Percentiles rank a stretch among this genome's conserved stretches.
Evolutionary conservation across 2,113 vertebrate genomes (phyloP).

Genomic region (Halichoeres trimaculatus): DNA sequence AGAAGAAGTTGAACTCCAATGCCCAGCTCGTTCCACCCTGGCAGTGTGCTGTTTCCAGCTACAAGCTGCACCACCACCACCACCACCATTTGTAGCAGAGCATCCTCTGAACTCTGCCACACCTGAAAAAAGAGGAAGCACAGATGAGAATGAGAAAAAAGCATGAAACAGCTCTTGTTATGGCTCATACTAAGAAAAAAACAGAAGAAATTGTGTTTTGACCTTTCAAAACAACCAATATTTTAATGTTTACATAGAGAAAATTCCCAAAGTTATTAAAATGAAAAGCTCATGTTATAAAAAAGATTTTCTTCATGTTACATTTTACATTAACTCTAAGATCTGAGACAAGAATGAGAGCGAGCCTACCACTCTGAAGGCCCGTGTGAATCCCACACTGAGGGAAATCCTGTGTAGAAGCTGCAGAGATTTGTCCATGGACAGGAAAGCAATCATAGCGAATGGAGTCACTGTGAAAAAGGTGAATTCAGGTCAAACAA

Average conservation of each 20-base stretch:
- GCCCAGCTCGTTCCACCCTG: constrained; percentile 89
- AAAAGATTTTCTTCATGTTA: background rate
- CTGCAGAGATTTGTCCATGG: constrained; percentile 89
- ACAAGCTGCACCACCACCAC: constrained; percentile 85
- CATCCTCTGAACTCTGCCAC: constrained; percentile 95
- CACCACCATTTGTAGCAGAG: constrained; percentile 89
- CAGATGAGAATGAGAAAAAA: background rate
- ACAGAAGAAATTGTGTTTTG: background rate
- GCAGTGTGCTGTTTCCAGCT: constrained; percentile 76
- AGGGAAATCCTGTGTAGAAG: constrained; percentile 87
- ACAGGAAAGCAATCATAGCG: constrained; percentile 94
- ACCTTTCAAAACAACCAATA: background rate
- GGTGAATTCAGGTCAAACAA: constrained; percentile 5
- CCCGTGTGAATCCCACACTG: constrained; percentile 93
- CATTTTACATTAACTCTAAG: background rate
- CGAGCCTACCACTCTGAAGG: constrained; percentile 90
- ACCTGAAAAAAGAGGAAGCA: constrained; percentile 81
- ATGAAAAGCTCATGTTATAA: background rate
- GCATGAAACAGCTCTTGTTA: too few species aligned
- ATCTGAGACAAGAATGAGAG: constrained; percentile 9
- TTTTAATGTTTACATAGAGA: background rate
- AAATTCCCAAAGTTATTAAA: background rate
- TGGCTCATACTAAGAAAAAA: background rate
- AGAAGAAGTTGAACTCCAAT: constrained; percentile 92
- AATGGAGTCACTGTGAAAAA: constrained; percentile 91